phyloP scores from a whole-genome alignment of 2,888 invertebrate genomes.

The Caenorhabditis sp. region DNA sequence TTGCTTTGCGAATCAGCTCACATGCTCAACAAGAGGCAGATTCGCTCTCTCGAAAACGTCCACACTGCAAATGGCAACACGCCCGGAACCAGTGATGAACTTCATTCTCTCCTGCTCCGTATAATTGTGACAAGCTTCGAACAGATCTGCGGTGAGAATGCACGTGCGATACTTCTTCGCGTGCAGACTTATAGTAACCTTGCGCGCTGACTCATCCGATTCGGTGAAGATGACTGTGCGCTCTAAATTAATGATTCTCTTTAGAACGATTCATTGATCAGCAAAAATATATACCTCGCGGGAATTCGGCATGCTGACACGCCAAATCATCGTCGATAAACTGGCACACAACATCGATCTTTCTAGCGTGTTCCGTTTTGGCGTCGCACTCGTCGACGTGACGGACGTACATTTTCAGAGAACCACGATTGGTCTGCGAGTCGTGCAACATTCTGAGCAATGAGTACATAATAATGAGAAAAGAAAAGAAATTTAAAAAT shows the following conservation, averaged over 20 bases:
- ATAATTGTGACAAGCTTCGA: background rate
- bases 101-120: background rate
- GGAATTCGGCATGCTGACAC: background rate
- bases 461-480: background rate
- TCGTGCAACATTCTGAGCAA: background rate
- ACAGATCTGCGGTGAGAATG: conserved; percentile 7
- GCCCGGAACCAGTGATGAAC: background rate
- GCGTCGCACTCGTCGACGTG: background rate
- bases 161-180: background rate
- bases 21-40: conserved; percentile 16
- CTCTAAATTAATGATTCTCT: background rate
- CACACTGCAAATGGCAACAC: conserved; percentile 13
- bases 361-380: background rate
- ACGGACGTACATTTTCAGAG: background rate
- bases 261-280: background rate
- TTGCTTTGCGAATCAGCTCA: conserved; percentile 8
- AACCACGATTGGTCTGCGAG: background rate
- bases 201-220: background rate
- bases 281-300: background rate
- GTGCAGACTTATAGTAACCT: background rate
- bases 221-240: background rate
- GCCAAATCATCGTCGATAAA: background rate
- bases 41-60: background rate
- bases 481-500: background rate
- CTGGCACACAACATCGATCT: background rate